phyloP scores from a whole-genome alignment of 37 sponge, comb jelly and placozoan genomes.

The Beroe forskalii region DNA sequence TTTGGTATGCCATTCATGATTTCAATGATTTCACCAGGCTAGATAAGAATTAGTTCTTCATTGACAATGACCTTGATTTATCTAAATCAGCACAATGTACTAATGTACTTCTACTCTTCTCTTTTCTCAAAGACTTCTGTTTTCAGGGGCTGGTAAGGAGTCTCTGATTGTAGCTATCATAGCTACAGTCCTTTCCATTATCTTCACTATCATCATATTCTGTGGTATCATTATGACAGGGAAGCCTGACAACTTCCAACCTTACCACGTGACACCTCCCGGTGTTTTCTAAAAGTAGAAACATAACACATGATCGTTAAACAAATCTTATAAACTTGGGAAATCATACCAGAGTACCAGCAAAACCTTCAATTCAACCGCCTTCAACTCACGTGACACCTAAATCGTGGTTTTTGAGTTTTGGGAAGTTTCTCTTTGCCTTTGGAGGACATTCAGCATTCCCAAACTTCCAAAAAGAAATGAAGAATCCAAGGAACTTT shows the following conservation, averaged over 20 bases:
- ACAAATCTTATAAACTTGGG: no score
- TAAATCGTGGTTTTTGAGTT: constrained; percentile 48
- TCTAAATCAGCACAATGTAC: no score
- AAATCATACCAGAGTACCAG: no score
- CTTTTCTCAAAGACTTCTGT: no score
- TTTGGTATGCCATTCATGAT: constrained; percentile 31
- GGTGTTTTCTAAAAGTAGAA: no score
- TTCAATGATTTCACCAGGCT: no score
- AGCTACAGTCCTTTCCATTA: constrained; percentile 1
- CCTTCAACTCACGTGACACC: constrained; percentile 13
- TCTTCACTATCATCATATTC: constrained; percentile 2
- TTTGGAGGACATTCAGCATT: constrained; percentile 45
- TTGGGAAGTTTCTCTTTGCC: constrained; percentile 52
- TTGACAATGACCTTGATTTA: no score
- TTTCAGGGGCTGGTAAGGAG: no score
- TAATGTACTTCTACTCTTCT: no score
- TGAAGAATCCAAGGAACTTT: constrained; percentile 31
- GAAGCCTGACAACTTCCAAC: constrained; percentile 15
- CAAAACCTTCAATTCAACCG: no score
- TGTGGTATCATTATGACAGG: background rate
- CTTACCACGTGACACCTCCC: constrained; percentile 12
- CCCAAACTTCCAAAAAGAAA: constrained; percentile 45
- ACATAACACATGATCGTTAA: no score
- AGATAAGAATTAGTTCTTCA: no score
- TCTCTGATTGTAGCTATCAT: background rate